These are phyloP conservation scores for Miltochrista miniata DNA, from an alignment of 2,888 invertebrate genomes.

Conservation along the genomic window DNA sequence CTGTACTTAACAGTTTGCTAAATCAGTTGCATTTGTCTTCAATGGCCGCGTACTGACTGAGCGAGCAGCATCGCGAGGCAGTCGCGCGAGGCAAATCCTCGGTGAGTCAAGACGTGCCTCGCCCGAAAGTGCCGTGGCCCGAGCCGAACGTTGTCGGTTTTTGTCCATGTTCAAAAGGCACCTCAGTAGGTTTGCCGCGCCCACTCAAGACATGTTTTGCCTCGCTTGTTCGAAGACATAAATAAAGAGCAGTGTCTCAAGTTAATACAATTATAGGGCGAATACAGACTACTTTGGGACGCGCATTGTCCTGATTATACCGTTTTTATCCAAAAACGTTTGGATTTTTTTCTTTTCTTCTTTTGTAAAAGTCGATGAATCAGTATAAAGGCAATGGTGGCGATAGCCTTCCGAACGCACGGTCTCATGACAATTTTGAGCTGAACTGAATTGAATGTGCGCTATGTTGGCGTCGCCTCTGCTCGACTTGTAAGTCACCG, in stretches of 20 bases:
- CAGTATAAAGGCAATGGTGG: too few relatives aligned
- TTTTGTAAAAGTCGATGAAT: too few relatives aligned
- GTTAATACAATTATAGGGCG: conserved; percentile 17
- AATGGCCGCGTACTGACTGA: conserved; percentile 12
- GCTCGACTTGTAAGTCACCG: too few relatives aligned
- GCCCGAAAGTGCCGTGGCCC: conserved; percentile 26
- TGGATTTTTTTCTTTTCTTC: too few relatives aligned
- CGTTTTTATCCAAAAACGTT: too few relatives aligned
- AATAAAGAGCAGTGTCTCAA: conserved; percentile 31
- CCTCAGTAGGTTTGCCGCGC: conserved; percentile 33
- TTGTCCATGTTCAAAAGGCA: conserved; percentile 30
- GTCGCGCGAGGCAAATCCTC: background rate
- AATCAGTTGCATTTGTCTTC: too few relatives aligned
- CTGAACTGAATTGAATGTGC: too few relatives aligned
- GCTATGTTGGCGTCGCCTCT: too few relatives aligned
- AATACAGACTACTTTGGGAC: background rate
- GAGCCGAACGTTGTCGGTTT: conserved; percentile 30
- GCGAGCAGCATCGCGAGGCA: background rate
- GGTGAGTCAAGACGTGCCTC: conserved; percentile 14
- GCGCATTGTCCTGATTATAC: background rate
- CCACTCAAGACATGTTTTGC: conserved; percentile 23
- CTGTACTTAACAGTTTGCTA: background rate
- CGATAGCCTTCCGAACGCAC: too few relatives aligned
- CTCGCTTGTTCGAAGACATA: conserved; percentile 27
- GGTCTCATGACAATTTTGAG: too few relatives aligned